Evolutionary conservation across 2,797 vertebrate species (phyloP), one percentile per base, ranked within the genome.

Genomic region (Champsocephalus gunnari): DNA sequence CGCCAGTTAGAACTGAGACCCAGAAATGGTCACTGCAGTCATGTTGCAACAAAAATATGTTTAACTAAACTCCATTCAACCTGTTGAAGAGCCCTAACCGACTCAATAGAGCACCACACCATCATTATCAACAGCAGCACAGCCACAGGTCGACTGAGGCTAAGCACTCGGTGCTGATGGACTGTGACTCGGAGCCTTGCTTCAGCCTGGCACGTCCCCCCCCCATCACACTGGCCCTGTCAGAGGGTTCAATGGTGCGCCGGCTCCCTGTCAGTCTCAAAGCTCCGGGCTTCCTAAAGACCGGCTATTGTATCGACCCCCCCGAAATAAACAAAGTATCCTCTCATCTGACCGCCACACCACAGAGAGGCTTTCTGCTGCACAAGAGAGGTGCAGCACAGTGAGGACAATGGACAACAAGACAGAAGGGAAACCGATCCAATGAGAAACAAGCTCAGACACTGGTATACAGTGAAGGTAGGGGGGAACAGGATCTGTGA

Each of bases 281-380:
- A 69, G 80, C 55, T 50, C 53, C 17, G 12, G 60, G 45, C 80
- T 48, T 64, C 66, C 74, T 67, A 78, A 91, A 91, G 81, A 76
- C 72, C 16, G 1, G 64, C 86, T 85, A 89, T 92, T 94, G 92
- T 93, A 67, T 91, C 64, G 43, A 67, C n/a, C 77, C 58, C 68
- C 75, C 80, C 38, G 64, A 84, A 87, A 79, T 62, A 63, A 85
- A 92, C 91, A 93, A 92, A 89, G 92, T 85, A 71, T 82, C 45
- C 76, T 92, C 77, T 94, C 84, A 92, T 89, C 65, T 77, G 73
- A 70, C 65, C 44, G 54, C 59, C 59, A 41, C 64, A 68, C 73
- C 77, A 88, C 80, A 93, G 82, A 88, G 81, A 84, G 68, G 72
- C 69, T 89, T 89, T 94, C 82, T 90, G 71, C 9, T 61, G 55